Base-by-base conservation (phyloP, 2,797 vertebrate genomes). In the Morus bassanus region DNA sequence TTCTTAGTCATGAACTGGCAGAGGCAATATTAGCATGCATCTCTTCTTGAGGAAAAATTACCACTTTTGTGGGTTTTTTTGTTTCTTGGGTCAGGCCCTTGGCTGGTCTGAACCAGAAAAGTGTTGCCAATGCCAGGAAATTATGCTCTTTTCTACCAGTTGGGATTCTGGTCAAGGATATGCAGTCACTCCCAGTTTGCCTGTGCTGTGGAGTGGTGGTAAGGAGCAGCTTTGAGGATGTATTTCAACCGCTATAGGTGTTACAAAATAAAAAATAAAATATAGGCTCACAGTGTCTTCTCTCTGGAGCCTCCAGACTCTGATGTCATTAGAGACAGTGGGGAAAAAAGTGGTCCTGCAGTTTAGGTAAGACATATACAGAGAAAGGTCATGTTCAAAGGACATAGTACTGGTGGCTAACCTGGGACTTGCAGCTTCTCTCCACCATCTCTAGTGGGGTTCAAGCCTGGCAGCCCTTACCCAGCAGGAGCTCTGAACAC, bases 301-400 rank as follows among this genome's bases (percentile, higher is more conserved):
- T 60, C n/a, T n/a, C 28, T 30, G 16, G 43, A 81, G 63, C 54
- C 45, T 81, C 48, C 31, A 53, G 18, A 2, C 28, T 54, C 50
- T 18, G 73, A 28, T 54, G 85, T 70, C 1, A 2, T 33, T 1
- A 9, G 33, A 51, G 23, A 59, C 15, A 28, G 12, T 0, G 4
- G 30, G 35, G 28, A 31, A 37, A 31, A 85, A 81, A 9, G 8
- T 3, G 9, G 16, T 56, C 45, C 18, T 30, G 16, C 3, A 6
- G 5, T 50, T 57, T 33, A 6, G 2, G 33, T 11, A 25, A 73
- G 53, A 33, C 5, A 18, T 61, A 13, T 10, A 14, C 51, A 54
- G 39, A 37, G 50, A 45, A 83, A 75, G 4, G 7, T 41, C 11
- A 3, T 1, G 0, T 30, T 57, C n/a, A 4, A 13, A 59, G 23